Percentiles rank a stretch among this genome's conserved stretches.
Conservation (phyloP, 2,113 vertebrate genomes). For the Dolichallabes microphthalmus region DNA sequence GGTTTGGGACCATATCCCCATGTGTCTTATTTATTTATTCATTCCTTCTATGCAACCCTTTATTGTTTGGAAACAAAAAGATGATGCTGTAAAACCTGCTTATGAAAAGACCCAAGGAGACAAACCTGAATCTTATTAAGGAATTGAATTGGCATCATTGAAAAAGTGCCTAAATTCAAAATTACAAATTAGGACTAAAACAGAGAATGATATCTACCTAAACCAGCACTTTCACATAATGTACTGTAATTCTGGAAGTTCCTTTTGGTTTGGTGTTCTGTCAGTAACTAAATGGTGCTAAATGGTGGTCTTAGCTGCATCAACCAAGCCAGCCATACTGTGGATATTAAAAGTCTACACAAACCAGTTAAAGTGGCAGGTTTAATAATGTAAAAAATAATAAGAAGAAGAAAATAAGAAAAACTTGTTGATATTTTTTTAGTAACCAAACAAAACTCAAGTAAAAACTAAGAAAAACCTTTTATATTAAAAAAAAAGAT, state of each 20-base stretch:
- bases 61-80: neutral
- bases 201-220: neutral
- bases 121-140: neutral
- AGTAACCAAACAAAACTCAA: neutral
- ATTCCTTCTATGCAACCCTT: neutral
- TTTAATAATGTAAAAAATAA: too few relatives aligned
- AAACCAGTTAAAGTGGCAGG: too few relatives aligned
- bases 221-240: neutral
- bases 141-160: neutral
- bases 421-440: too few relatives aligned
- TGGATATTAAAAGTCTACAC: too few relatives aligned
- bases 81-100: neutral
- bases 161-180: neutral
- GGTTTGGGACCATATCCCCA: neutral
- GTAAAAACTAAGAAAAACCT: neutral
- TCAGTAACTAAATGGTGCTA: too few relatives aligned
- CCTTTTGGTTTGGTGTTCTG: too few relatives aligned
- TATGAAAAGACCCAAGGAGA: neutral
- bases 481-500: too few relatives aligned
- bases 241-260: neutral
- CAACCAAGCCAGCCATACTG: too few relatives aligned
- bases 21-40: neutral
- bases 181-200: neutral
- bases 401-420: too few relatives aligned
- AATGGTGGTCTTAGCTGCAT: too few relatives aligned